These are phyloP conservation scores for Sitodiplosis mosellana DNA, from an alignment of 1,140 invertebrate species.

Conservation along the genomic window DNA sequence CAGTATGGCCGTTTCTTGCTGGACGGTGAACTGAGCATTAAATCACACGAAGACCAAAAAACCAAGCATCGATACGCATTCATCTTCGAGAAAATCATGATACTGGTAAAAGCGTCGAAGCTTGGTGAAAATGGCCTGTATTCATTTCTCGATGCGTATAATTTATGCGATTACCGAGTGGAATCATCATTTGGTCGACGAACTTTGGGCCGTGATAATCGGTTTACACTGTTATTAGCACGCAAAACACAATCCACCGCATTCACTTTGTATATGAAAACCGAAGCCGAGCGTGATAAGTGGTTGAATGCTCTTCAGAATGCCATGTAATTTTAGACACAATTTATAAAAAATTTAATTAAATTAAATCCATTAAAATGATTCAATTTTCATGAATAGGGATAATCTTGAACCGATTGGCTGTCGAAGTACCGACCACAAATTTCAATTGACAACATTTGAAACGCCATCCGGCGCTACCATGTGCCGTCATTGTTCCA, in stretches of 20 bases:
- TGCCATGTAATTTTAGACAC: conserved; percentile 50
- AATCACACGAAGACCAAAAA: conserved; percentile 75
- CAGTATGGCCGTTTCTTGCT: conserved; percentile 80
- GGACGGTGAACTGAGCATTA: conserved; percentile 87
- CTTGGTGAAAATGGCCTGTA: conserved; percentile 66
- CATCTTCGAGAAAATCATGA: conserved; percentile 89
- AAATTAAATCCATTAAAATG: conserved; percentile 1
- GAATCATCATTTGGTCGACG: conserved; percentile 42
- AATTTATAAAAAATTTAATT: not conserved
- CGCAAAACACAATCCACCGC: conserved; percentile 63
- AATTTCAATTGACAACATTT: conserved; percentile 77
- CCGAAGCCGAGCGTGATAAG: conserved; percentile 67
- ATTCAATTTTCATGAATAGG: conserved; percentile 32
- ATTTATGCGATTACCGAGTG: conserved; percentile 68
- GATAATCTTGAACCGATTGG: conserved; percentile 74
- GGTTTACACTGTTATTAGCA: conserved; percentile 73
- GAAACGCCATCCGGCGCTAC: conserved; percentile 54
- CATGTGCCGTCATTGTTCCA: conserved; percentile 65
- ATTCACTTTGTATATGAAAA: conserved; percentile 79
- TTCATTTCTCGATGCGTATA: conserved; percentile 71
- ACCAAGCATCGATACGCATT: conserved; percentile 79
- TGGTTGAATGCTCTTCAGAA: conserved; percentile 86
- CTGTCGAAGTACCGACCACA: conserved; percentile 60
- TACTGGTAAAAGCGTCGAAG: conserved; percentile 78
- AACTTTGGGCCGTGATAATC: conserved; percentile 41